Base-by-base conservation (phyloP, 2,797 vertebrate genomes). In the Sphenopsis melanotis region DNA sequence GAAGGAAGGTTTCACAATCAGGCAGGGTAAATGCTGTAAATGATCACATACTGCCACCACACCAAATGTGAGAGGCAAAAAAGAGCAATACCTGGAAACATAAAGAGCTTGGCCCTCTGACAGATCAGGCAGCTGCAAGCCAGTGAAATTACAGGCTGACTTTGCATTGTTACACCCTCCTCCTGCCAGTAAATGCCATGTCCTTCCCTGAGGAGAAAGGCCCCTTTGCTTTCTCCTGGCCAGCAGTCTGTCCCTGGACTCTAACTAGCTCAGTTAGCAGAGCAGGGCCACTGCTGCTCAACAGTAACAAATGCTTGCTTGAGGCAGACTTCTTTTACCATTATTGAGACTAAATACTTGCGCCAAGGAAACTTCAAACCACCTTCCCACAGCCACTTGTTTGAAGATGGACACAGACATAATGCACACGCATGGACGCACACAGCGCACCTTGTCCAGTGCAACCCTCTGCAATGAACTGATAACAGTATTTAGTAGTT, bases 101-200 rank as follows among this genome's bases (percentile, higher is more conserved):
- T 2, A 27, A 4, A 41, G 41, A 47, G 52, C 16, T 41, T 52
- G 49, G 13, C 8, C 1, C 8, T 75, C 37, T 52, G 6, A 2
- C 49, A 29, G 30, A 12, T 46, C 23, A 41, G 32, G 55, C 41
- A 16, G 23, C 4, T 59, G 55, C 47, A 46, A 76, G 26, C 30
- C 70, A 20, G 18, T 8, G 30, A 29, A 80, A 53, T 64, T 46
- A 21, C 21, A 47, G 44, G 17, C 60, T 71, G 56, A 50, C 37
- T 60, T 87, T 29, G 17, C 22, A 17, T 55, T 85, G 32, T 59
- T 68, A 1, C 16, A 22, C 12, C 6, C 26, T 65, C 29, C 29
- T 83, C 6, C 3, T 79, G 41, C 55, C 70, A 30, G 21, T 15
- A 18, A 47, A 34, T 24, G 24, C 12, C 14, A 34, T 0, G 0